Conservation (phyloP, 2,113 vertebrate genomes). For the Passerina amoena region DNA sequence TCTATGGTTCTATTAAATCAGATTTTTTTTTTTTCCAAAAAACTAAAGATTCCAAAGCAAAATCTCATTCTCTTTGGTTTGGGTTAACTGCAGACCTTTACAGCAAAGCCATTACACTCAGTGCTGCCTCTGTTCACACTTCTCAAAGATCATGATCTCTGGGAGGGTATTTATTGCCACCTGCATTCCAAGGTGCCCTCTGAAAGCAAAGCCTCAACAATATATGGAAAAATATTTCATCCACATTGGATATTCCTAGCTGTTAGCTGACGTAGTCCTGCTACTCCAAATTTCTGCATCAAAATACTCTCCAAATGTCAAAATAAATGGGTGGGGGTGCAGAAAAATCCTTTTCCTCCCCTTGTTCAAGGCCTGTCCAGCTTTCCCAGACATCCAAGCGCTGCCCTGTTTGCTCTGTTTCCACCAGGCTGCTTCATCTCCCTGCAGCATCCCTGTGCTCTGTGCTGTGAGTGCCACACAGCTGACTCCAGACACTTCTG, state of each 20-base stretch:
- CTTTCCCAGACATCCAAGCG: fast-evolving
- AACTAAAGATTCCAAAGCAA: neutral
- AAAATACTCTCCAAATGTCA: neutral
- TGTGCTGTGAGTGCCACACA: neutral
- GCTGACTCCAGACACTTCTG: neutral
- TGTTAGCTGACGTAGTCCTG: neutral
- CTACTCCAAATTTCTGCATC: neutral
- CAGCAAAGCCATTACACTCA: too few species aligned
- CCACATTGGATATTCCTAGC: neutral
- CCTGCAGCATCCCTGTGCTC: neutral
- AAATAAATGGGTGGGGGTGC: neutral
- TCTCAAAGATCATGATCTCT: neutral
- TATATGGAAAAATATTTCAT: neutral
- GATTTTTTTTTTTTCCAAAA: neutral
- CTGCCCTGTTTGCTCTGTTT: neutral
- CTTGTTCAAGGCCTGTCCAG: neutral
- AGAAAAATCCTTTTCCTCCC: neutral
- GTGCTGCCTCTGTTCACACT: neutral
- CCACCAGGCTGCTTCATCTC: neutral
- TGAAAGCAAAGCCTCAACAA: neutral
- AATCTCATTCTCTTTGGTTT: neutral
- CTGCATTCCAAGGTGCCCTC: neutral
- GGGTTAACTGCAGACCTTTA: neutral
- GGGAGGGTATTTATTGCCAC: neutral
- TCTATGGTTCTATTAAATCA: neutral